These are phyloP conservation scores for Euwallacea fornicatus DNA, from an alignment of 1,140 invertebrate genomes.

Conservation along the genomic window DNA sequence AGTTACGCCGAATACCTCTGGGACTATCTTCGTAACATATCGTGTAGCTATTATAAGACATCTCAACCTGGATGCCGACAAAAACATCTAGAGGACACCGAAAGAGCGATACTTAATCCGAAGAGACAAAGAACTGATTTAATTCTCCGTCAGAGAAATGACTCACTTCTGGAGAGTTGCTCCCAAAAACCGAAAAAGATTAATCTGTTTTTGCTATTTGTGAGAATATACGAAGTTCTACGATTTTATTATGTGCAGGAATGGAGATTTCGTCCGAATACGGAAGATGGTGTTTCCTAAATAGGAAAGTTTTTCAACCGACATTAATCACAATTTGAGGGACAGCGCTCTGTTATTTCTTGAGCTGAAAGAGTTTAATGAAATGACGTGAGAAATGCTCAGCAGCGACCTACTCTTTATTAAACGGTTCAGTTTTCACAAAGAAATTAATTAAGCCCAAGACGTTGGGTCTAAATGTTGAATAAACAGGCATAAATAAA, in stretches of 20 bases:
- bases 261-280: neutral
- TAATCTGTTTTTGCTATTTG: slow-evolving; percentile 7
- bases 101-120: neutral
- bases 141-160: neutral
- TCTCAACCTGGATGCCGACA: neutral
- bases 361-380: no score
- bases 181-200: neutral
- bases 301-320: neutral
- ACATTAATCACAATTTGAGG: slow-evolving; percentile 3
- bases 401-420: no score
- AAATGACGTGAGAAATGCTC: no score
- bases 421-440: no score
- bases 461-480: neutral
- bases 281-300: neutral
- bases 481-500: slow-evolving; percentile 1
- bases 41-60: no score
- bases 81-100: neutral
- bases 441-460: neutral
- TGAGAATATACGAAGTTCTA: neutral
- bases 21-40: no score
- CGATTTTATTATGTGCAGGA: slow-evolving; percentile 2
- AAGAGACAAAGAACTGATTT: neutral
- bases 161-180: neutral
- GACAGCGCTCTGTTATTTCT: neutral
- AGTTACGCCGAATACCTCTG: no score